A percentile compares a stretch with the other conserved stretches of the same genome.
Evolutionary conservation across 2,113 vertebrate species (phyloP).

Genomic region (Anoura caudifer): DNA sequence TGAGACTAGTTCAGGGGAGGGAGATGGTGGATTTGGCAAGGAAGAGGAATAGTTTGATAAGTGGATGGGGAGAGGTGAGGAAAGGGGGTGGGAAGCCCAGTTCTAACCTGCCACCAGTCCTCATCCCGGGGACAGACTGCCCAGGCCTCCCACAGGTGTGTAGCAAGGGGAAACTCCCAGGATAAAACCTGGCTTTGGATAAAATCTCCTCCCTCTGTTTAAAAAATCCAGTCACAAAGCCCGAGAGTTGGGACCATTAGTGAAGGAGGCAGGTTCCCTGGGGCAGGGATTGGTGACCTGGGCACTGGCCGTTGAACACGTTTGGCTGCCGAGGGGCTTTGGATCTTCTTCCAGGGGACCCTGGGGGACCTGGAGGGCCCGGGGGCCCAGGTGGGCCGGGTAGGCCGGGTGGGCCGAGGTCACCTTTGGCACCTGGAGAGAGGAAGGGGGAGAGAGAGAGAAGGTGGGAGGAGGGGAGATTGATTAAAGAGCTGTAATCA

Average conservation of each 20-base stretch:
- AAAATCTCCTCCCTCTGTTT: background rate
- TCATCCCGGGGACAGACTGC: background rate
- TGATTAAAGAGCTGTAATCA: background rate
- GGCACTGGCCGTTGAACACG: conserved; percentile 65
- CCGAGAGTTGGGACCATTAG: background rate
- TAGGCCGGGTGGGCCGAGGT: conserved; percentile 53
- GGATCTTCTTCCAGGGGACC: conserved; percentile 61
- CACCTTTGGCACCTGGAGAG: conserved; percentile 69
- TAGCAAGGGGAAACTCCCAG: background rate
- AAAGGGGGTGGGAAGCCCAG: background rate
- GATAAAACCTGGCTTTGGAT: background rate
- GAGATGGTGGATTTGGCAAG: background rate
- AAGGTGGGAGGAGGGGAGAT: background rate
- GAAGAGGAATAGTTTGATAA: background rate
- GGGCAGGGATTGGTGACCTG: conserved; percentile 47
- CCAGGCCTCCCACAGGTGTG: background rate
- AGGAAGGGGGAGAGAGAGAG: background rate
- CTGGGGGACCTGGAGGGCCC: conserved; percentile 69
- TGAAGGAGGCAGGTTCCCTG: background rate
- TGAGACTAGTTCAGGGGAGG: background rate
- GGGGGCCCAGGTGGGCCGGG: conserved; percentile 58
- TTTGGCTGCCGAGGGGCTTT: conserved; percentile 61
- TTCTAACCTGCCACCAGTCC: background rate
- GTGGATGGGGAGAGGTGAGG: background rate
- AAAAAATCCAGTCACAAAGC: background rate